phyloP scores from a whole-genome alignment of 2,113 vertebrate genomes.

The Lagopus leucura region DNA sequence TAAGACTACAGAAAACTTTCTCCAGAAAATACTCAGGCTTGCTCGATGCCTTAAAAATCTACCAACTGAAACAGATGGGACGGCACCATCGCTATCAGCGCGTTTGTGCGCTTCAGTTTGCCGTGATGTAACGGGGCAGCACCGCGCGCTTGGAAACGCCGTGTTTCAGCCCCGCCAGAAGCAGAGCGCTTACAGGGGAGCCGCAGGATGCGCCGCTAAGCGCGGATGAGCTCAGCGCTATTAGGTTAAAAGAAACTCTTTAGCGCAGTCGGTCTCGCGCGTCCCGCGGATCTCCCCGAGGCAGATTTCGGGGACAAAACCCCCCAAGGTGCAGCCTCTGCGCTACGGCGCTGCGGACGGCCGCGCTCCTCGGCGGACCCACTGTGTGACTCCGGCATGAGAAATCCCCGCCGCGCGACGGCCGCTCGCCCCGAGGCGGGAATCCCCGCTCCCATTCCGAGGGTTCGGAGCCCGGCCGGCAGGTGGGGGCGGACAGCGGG shows the following conservation, averaged over 20 bases:
- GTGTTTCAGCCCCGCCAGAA: not conserved
- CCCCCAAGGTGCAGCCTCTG: not conserved
- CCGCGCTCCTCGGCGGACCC: too few species aligned
- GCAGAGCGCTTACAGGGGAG: not conserved
- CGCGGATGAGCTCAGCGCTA: not conserved
- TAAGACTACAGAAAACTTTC: not conserved
- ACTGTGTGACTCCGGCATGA: too few species aligned
- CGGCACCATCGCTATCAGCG: fast-evolving
- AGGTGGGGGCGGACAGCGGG: too few species aligned
- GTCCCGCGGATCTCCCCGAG: not conserved
- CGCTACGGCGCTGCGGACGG: too few species aligned
- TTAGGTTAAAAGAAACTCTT: not conserved
- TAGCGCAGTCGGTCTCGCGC: not conserved
- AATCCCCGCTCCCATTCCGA: not conserved
- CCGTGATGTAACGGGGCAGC: not conserved
- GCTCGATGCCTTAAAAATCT: not conserved
- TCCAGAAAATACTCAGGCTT: not conserved
- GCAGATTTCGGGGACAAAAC: slow-evolving; percentile 32
- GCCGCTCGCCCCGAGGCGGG: too few species aligned
- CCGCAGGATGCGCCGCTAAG: fast-evolving
- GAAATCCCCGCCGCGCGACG: too few species aligned
- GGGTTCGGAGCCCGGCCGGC: too few species aligned
- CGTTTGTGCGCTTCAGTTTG: not conserved
- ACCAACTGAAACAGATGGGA: fast-evolving
- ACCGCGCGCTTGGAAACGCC: not conserved